Evolutionary conservation across 2,113 vertebrate species (phyloP).

Genomic region (Caretta caretta): DNA sequence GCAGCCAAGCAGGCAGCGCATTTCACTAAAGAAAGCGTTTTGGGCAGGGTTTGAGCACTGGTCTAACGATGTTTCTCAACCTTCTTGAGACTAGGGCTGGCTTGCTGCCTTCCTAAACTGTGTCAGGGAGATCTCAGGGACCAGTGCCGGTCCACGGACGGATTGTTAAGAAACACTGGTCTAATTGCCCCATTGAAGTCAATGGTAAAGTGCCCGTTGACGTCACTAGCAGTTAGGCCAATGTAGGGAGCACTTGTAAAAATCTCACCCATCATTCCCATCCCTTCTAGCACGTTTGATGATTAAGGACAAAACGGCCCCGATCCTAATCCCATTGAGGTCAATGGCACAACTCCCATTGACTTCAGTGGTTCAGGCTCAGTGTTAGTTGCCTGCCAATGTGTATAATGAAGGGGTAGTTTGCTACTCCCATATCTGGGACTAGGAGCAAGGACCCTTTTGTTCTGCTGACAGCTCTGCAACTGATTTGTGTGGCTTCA

Average conservation of each 20-base stretch:
- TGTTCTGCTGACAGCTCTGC: rapidly evolving
- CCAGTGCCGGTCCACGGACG: neutral
- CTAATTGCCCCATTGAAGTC: no score
- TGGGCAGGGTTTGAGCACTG: neutral
- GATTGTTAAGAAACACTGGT: neutral
- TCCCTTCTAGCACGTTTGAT: no score
- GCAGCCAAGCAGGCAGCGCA: neutral
- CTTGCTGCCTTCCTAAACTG: neutral
- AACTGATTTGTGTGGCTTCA: neutral
- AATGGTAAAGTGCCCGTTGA: neutral
- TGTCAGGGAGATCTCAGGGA: neutral
- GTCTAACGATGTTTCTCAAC: neutral
- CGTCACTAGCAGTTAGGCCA: neutral
- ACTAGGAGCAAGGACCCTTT: neutral
- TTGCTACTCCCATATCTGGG: neutral
- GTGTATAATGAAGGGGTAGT: neutral
- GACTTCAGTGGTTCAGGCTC: neutral
- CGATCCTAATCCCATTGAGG: neutral
- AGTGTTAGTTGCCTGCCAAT: rapidly evolving
- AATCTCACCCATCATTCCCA: neutral
- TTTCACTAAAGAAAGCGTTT: neutral
- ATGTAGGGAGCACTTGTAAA: neutral
- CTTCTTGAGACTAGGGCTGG: neutral
- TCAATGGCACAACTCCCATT: neutral
- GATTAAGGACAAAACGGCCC: neutral